A percentile compares a stretch with the other conserved stretches of the same genome.
phyloP scores from a whole-genome alignment of 2,797 vertebrate species.

The Myripristis murdjan region DNA sequence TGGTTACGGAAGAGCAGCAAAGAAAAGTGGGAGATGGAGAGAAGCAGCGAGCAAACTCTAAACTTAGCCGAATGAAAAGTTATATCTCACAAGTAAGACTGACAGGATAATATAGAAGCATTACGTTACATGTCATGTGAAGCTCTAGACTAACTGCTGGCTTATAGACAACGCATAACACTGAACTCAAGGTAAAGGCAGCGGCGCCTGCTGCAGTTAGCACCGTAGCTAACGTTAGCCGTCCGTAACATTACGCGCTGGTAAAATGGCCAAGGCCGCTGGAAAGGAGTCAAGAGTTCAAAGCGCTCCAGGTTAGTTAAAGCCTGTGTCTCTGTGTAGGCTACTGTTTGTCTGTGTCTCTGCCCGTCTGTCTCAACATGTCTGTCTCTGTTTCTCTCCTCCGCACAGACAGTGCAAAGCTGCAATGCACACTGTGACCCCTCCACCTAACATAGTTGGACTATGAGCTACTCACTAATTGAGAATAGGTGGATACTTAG shows the following conservation, averaged over 20 bases:
- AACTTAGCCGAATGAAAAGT: no score
- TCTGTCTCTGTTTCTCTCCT: not conserved
- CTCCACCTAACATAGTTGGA: not conserved
- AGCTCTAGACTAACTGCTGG: not conserved
- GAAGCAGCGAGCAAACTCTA: no score
- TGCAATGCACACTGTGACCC: not conserved
- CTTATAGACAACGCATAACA: not conserved
- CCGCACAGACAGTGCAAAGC: no score
- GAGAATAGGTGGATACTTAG: not conserved
- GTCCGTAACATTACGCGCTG: no score
- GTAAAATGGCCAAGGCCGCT: no score
- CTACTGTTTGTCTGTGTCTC: not conserved
- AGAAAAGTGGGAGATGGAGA: conserved; percentile 5
- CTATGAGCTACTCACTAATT: not conserved
- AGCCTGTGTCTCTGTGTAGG: not conserved
- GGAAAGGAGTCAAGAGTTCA: not conserved
- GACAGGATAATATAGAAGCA: not conserved
- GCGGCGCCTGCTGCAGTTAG: not conserved
- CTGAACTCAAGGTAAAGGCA: no score
- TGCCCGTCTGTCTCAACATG: not conserved
- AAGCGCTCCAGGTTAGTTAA: conserved; percentile 27
- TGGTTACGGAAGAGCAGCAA: conserved; percentile 50
- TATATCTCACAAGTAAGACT: not conserved
- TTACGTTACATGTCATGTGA: not conserved
- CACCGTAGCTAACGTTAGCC: not conserved